A percentile compares a stretch with the other conserved stretches of the same genome.
Evolutionary conservation across 2,113 vertebrate species (phyloP).

Genomic region (Aleadryas rufinucha): DNA sequence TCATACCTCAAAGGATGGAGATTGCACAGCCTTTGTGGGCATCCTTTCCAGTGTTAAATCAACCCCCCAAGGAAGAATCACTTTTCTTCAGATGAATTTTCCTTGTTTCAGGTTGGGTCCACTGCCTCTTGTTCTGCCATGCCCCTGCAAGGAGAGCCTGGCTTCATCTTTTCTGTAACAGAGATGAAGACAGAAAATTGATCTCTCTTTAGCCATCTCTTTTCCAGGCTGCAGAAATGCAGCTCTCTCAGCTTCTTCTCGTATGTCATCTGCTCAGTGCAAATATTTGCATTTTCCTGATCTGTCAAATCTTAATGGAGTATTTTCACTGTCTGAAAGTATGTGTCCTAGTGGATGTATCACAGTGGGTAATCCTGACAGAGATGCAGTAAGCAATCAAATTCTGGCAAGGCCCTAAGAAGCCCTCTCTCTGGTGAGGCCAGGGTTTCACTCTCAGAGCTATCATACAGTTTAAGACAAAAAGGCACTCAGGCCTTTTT

Average conservation of each 20-base stretch:
- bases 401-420: background rate
- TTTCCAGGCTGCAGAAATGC: background rate
- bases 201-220: background rate
- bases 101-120: background rate
- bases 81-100: background rate
- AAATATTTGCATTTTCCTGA: background rate
- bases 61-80: background rate
- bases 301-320: background rate
- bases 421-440: background rate
- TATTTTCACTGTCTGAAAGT: background rate
- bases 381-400: background rate
- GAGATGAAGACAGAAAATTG: background rate
- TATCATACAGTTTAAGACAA: background rate
- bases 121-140: background rate
- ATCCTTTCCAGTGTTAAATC: background rate
- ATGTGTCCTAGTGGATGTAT: background rate
- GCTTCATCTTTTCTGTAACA: background rate
- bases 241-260: background rate
- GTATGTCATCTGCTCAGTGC: background rate
- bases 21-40: background rate
- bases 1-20: background rate
- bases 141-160: background rate
- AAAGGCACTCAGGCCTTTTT: background rate
- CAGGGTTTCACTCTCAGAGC: background rate
- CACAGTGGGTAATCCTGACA: background rate